Conservation (phyloP, 2,888 invertebrate genomes). For the Ornithoptera alexandrae region DNA sequence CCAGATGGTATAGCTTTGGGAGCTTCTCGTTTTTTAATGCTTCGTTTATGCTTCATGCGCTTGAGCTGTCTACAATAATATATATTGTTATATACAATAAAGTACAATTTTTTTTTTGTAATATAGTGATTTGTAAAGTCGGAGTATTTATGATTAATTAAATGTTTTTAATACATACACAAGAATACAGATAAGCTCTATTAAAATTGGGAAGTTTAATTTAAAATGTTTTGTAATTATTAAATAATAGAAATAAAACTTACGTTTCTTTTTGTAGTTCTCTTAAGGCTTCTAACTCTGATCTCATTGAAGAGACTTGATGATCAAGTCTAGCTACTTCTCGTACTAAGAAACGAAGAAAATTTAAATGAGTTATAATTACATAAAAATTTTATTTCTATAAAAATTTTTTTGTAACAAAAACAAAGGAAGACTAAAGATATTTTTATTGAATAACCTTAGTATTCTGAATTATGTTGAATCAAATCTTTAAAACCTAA, state of each 20-base stretch:
- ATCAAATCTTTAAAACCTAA: too few species aligned
- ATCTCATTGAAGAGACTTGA: conserved; percentile 66
- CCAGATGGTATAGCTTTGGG: conserved; percentile 36
- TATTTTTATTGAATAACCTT: too few species aligned
- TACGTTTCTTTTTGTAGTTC: conserved; percentile 73
- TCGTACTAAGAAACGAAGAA: conserved; percentile 52
- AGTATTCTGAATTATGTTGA: too few species aligned
- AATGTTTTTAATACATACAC: too few species aligned
- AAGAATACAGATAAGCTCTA: neutral
- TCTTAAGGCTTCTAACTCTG: conserved; percentile 64
- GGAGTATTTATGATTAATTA: too few species aligned
- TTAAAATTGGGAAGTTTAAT: too few species aligned
- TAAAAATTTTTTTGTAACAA: too few species aligned
- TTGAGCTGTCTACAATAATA: conserved; percentile 48
- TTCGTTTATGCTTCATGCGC: conserved; percentile 52
- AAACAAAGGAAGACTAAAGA: too few species aligned
- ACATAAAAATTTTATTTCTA: too few species aligned
- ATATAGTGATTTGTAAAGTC: too few species aligned
- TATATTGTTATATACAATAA: neutral
- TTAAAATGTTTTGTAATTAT: neutral
- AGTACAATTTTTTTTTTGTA: too few species aligned
- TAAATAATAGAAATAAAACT: conserved; percentile 33
- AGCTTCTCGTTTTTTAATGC: conserved; percentile 41
- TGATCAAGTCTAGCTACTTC: conserved; percentile 69
- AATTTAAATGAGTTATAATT: neutral